Percentiles rank a stretch among this genome's conserved stretches.
Conservation (phyloP, 2,888 invertebrate species). For the Nasonovia ribisnigri region DNA sequence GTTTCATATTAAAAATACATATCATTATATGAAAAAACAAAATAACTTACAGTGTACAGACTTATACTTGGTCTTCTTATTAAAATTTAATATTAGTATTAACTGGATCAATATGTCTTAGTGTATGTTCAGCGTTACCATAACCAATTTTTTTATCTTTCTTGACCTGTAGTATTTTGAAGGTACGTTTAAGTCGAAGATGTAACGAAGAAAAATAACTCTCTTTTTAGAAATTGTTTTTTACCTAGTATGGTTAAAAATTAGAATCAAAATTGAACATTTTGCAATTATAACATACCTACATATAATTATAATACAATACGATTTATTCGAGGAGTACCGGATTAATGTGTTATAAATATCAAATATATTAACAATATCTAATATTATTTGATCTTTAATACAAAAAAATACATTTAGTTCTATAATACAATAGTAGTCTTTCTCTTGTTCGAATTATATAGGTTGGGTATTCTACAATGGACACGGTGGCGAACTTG, state of each 20-base stretch:
- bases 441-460: background rate
- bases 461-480: slow-evolving; percentile 93
- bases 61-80: background rate
- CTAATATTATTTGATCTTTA: background rate
- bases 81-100: background rate
- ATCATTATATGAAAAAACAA: too few species aligned
- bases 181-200: background rate
- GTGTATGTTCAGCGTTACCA: background rate
- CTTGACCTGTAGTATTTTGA: background rate
- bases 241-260: background rate
- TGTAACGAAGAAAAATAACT: background rate
- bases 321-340: background rate
- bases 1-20: too few species aligned
- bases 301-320: background rate
- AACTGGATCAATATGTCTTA: background rate
- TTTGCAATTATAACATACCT: too few species aligned
- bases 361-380: background rate
- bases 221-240: background rate
- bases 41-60: too few species aligned
- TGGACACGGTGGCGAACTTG: slow-evolving; percentile 93
- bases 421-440: background rate
- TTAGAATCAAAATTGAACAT: too few species aligned
- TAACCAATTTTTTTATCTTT: background rate
- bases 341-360: background rate
- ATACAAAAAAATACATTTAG: background rate